A percentile compares a stretch with the other conserved stretches of the same genome.
These are phyloP conservation scores for Hydroisotoma schaefferi DNA, from an alignment of 2,888 invertebrate species.

Conservation along the genomic window DNA sequence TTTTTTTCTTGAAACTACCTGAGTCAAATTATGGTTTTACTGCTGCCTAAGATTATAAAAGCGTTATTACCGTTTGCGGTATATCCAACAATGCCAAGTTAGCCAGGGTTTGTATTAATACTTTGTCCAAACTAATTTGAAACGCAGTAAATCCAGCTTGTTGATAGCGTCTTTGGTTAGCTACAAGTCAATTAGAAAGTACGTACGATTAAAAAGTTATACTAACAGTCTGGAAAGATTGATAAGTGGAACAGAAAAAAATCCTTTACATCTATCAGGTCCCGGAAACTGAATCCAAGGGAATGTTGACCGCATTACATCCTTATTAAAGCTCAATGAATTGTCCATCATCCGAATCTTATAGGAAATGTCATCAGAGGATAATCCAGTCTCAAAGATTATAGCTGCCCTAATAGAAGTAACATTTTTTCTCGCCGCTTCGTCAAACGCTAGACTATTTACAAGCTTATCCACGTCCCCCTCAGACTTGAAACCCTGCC, in stretches of 20 bases:
- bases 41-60: too few relatives aligned
- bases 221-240: neutral
- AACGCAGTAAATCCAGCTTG: slow-evolving; percentile 44
- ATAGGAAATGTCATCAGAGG: slow-evolving; percentile 26
- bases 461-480: slow-evolving; percentile 38
- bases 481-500: slow-evolving; percentile 37
- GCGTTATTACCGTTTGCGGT: too few relatives aligned
- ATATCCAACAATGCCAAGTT: too few relatives aligned
- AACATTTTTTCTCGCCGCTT: slow-evolving; percentile 6
- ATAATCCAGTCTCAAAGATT: slow-evolving; percentile 40
- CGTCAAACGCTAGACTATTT: slow-evolving; percentile 30
- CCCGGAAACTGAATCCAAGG: slow-evolving; percentile 45
- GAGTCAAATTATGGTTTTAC: too few relatives aligned
- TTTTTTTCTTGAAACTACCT: too few relatives aligned
- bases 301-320: slow-evolving; percentile 25
- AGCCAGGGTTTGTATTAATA: slow-evolving; percentile 34
- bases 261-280: slow-evolving; percentile 28
- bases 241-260: neutral
- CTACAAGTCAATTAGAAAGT: slow-evolving; percentile 8
- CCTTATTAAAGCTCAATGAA: slow-evolving; percentile 21
- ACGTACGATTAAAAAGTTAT: neutral
- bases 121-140: slow-evolving; percentile 44
- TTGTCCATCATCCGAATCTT: slow-evolving; percentile 43
- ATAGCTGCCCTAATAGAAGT: slow-evolving; percentile 38
- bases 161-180: slow-evolving; percentile 33